Evolutionary conservation across 2,113 vertebrate species (phyloP), one percentile per base, ranked within the genome.

Genomic region (Sturnus vulgaris): DNA sequence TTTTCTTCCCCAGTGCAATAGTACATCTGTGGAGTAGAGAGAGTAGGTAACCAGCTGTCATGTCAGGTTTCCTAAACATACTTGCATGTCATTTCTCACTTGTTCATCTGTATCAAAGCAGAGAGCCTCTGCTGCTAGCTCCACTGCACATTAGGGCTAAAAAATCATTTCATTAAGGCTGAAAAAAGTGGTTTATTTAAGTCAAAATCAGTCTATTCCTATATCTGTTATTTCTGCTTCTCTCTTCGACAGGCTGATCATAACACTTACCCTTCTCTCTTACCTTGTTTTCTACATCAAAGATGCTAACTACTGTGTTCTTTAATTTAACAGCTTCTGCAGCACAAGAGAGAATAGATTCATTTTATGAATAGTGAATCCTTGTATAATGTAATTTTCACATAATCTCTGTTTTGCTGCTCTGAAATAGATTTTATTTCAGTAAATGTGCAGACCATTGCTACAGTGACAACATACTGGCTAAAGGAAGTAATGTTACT

Each of bases 251-350:
- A 72, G 81, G 60, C 76, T 52, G 63, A 40, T 80, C 59, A 63
- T 47, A 77, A 37, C 11, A 70, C 18, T 71, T 85, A 57, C 8
- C 64, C 64, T 88, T 93, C 50, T 80, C 63, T 89, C 72, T 81
- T 87, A 79, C 78, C 52, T 90, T 92, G 63, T 94, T 84, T 85
- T 88, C 93, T 93, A 71, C 92, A 96, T 96, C 92, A 93, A 93
- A 94, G 88, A 61, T 73, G 60, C 59, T 93, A 94, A 57, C 52
- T 91, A 88, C 59, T 64, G 47, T 70, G 86, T 92, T 95, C 96
- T 96, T 93, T 97, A 97, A 97, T 97, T 96, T 92, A 97, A 76
- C 78, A 97, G 80, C 33, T 94, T 92, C 91, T 89, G n/a, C n/a
- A 87, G 73, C 81, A 91, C 92, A 68, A 90, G 89, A 92, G 84